Evolutionary conservation across 2,888 invertebrate genomes (phyloP).

Genomic region (Trichogramma evanescens): DNA sequence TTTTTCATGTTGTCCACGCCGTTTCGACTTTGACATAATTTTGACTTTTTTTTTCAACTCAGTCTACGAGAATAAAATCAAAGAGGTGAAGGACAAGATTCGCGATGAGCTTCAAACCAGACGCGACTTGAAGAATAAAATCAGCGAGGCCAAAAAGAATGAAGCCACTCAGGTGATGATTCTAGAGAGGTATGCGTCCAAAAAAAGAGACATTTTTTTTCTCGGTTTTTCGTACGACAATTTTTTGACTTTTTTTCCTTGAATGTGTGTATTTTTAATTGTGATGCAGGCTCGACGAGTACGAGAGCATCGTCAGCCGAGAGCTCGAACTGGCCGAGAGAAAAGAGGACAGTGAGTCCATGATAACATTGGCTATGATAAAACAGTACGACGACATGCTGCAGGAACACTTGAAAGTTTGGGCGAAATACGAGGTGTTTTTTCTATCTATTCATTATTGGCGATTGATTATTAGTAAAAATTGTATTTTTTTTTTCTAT

Average conservation of each 20-base stretch:
- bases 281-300: conserved; percentile 14
- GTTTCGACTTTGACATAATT: background rate
- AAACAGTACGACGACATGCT: conserved; percentile 15
- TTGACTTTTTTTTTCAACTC: background rate
- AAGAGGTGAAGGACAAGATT: conserved; percentile 12
- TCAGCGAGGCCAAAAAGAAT: conserved; percentile 13
- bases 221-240: background rate
- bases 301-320: conserved; percentile 10
- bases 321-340: conserved; percentile 8
- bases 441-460: background rate
- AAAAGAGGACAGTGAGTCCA: conserved; percentile 14
- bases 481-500: background rate
- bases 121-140: conserved; percentile 13
- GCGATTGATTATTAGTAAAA: background rate
- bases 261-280: background rate
- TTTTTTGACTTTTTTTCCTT: background rate
- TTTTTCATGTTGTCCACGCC: background rate
- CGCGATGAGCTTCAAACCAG: conserved; percentile 11
- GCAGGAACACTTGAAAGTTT: conserved; percentile 7
- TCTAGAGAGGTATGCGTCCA: conserved; percentile 15
- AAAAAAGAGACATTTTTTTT: background rate
- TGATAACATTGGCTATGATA: conserved; percentile 9
- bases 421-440: conserved; percentile 17
- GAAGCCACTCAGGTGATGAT: conserved; percentile 9
- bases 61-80: conserved; percentile 18